These are phyloP conservation scores for Apocheima hispidaria DNA, from an alignment of 2,888 invertebrate genomes.

Conservation along the genomic window DNA sequence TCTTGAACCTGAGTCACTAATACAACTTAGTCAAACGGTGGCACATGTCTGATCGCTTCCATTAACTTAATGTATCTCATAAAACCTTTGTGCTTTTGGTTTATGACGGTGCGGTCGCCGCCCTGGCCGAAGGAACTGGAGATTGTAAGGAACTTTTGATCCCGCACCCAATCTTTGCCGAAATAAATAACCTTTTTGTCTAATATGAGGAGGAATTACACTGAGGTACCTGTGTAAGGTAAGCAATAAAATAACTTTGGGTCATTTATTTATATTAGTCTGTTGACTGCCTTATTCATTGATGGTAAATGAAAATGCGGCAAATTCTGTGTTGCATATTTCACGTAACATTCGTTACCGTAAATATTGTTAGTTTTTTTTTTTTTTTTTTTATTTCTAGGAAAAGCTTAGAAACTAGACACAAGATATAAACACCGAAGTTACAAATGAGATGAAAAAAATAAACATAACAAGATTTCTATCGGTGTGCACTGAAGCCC, in stretches of 20 bases:
- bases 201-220: constrained; percentile 44
- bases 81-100: constrained; percentile 79
- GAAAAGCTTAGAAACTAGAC: too few species aligned
- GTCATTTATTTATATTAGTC: constrained; percentile 17
- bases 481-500: too few species aligned
- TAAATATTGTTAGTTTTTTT: too few species aligned
- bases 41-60: constrained; percentile 70
- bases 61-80: constrained; percentile 78
- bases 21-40: constrained; percentile 65
- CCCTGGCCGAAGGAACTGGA: constrained; percentile 50
- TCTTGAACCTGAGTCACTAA: constrained; percentile 48
- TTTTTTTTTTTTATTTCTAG: too few species aligned
- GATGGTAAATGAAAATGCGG: background rate
- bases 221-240: constrained; percentile 20
- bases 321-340: background rate
- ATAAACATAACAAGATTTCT: too few species aligned
- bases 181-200: constrained; percentile 51
- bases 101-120: constrained; percentile 70
- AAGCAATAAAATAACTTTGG: constrained; percentile 28
- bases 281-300: background rate
- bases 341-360: background rate
- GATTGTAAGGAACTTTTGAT: constrained; percentile 60
- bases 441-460: too few species aligned
- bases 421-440: too few species aligned
- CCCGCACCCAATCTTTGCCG: constrained; percentile 60